These are phyloP conservation scores for Malurus elegans DNA, from an alignment of 2,113 vertebrate species.

Conservation along the genomic window DNA sequence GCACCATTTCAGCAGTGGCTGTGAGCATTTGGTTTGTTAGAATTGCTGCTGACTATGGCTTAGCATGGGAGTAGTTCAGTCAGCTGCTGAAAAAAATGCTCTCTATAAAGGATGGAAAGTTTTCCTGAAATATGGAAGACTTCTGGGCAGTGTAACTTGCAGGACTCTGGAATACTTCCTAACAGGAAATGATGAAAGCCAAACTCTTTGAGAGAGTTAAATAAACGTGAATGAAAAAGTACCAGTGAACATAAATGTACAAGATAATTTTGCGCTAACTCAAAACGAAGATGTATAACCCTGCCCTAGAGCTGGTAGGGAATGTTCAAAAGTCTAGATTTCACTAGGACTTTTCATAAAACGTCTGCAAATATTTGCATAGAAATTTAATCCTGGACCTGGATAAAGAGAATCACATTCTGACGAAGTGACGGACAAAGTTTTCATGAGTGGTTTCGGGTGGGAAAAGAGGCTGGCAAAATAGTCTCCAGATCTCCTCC, in stretches of 20 bases:
- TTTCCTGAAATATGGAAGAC: slow-evolving; percentile 30
- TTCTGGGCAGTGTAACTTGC: slow-evolving; percentile 30
- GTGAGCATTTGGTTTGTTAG: neutral
- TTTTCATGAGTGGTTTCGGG: neutral
- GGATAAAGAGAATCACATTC: neutral
- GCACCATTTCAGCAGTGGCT: neutral
- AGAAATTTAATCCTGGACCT: slow-evolving; percentile 22
- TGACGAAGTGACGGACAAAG: neutral
- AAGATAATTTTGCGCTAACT: neutral
- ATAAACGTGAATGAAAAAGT: slow-evolving; percentile 35
- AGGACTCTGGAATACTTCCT: slow-evolving; percentile 49
- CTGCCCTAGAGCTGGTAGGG: neutral
- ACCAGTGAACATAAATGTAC: neutral
- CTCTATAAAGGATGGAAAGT: neutral
- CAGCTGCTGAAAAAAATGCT: neutral
- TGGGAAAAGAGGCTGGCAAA: neutral
- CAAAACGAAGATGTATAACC: neutral
- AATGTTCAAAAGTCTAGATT: neutral
- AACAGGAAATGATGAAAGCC: slow-evolving; percentile 48
- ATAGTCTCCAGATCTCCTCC: neutral
- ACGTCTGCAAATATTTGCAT: neutral
- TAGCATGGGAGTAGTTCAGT: neutral
- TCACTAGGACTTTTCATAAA: slow-evolving; percentile 5
- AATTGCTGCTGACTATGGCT: neutral
- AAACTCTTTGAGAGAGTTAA: slow-evolving; percentile 35